Evolutionary conservation across 2,888 invertebrate genomes (phyloP), one percentile per base, ranked within the genome.

Genomic region (Drosophila pullipes): DNA sequence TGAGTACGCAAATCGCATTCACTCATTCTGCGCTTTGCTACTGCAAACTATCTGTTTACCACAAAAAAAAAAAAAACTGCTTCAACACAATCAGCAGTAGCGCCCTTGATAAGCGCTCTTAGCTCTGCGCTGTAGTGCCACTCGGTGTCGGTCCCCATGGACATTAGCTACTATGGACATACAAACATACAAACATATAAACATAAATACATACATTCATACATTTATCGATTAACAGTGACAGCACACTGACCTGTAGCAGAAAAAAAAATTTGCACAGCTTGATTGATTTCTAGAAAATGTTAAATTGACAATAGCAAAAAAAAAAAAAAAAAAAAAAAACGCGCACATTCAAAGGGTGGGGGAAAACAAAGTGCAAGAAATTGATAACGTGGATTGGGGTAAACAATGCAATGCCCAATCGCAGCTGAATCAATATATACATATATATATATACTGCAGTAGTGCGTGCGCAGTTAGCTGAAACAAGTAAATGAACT

Each of bases 401-500:
- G 39, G 30, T 31, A 60, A 11, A 66, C 69, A 77, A 59, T 69
- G 66, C 63, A 75, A 60, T 54, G 25, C 25, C 53, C 59, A 78
- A 72, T 69, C 69, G 58, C 78, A 79, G 65, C 73, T 78, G 79
- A 76, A 76, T 69, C 73, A 76, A 76, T 13, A 39, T 22, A 4
- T 25, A 13, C 9, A 47, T 31, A 41, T 33, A 3, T 22, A 30
- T 39, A 33, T 30, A 10, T 22, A 50, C 10, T 35, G 47, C 47
- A 47, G 35, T 66, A 39, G 30, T 76, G 65, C 57, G 59, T 64
- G 60, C 58, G 74, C 60, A 74, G 69, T 74, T 69, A 53, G 69
- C 60, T 65, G 58, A 69, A 74, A 69, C 47, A 72, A 77, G 63
- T 58, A 69, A 69, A 74, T 70, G 65, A 69, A 66, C 53, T 61